These are phyloP conservation scores for Arenicola marina DNA, from an alignment of 2,888 invertebrate genomes.

Conservation along the genomic window DNA sequence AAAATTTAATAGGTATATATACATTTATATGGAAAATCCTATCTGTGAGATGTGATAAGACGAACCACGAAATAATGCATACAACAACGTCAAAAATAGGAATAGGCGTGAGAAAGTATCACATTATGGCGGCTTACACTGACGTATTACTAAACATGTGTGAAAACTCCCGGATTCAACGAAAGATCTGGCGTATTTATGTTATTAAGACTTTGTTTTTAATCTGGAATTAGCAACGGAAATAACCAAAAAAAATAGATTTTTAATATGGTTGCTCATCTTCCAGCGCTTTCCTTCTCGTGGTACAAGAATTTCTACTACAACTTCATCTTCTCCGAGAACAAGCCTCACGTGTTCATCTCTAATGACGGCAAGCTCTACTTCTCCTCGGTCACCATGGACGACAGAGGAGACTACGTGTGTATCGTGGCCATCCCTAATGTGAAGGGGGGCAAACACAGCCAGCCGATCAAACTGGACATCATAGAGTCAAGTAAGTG, in stretches of 20 bases:
- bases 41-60: too few relatives aligned
- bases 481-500: conserved; percentile 46
- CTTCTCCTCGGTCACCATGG: conserved; percentile 89
- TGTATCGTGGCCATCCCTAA: conserved; percentile 34
- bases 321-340: conserved; percentile 91
- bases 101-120: too few relatives aligned
- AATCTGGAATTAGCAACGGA: too few relatives aligned
- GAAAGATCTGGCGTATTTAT: not conserved
- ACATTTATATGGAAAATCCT: too few relatives aligned
- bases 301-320: conserved; percentile 87
- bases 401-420: conserved; percentile 61
- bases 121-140: too few relatives aligned
- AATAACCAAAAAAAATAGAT: too few relatives aligned
- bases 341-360: conserved; percentile 79
- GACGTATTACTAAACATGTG: too few relatives aligned
- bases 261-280: not conserved
- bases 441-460: conserved; percentile 37
- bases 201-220: too few relatives aligned
- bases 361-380: conserved; percentile 92
- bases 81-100: too few relatives aligned
- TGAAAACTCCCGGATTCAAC: too few relatives aligned
- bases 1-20: too few relatives aligned
- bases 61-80: too few relatives aligned
- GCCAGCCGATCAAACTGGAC: conserved; percentile 45
- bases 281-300: conserved; percentile 21